These are phyloP conservation scores for Thamnophis elegans DNA, from an alignment of 2,797 vertebrate species.

Conservation along the genomic window DNA sequence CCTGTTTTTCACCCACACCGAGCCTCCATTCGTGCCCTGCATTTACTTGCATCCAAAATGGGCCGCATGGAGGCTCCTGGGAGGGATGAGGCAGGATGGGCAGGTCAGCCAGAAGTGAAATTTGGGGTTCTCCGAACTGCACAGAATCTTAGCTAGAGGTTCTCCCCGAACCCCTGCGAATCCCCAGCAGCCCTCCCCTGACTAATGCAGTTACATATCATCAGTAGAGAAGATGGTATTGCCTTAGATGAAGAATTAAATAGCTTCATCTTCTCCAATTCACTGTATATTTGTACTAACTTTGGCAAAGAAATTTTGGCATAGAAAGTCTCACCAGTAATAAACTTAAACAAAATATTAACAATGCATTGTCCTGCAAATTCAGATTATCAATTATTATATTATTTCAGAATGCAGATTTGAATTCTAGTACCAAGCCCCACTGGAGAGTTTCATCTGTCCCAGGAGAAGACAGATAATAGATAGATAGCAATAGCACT, in stretches of 20 bases:
- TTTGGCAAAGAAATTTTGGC: no score
- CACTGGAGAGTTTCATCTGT: not conserved
- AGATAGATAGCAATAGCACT: no score
- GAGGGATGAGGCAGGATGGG: no score
- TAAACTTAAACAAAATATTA: not conserved
- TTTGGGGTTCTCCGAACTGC: no score
- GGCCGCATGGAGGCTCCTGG: no score
- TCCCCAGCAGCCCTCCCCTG: not conserved
- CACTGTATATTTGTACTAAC: not conserved
- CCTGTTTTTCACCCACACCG: no score
- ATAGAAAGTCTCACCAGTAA: not conserved
- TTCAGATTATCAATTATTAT: not conserved
- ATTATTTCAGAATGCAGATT: not conserved
- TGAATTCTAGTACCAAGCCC: not conserved
- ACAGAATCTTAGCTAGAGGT: no score
- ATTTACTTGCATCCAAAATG: no score
- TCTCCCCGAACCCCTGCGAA: no score
- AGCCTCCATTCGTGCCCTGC: no score
- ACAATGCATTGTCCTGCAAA: conserved; percentile 39
- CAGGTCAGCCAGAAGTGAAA: no score
- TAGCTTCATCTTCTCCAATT: not conserved
- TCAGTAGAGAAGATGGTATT: not conserved
- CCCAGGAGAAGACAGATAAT: not conserved
- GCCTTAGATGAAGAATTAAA: not conserved
- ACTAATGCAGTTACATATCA: not conserved